A percentile compares a stretch with the other conserved stretches of the same genome.
Conservation (phyloP, 2,888 invertebrate genomes). For the Rhopalosiphum nymphaeae region DNA sequence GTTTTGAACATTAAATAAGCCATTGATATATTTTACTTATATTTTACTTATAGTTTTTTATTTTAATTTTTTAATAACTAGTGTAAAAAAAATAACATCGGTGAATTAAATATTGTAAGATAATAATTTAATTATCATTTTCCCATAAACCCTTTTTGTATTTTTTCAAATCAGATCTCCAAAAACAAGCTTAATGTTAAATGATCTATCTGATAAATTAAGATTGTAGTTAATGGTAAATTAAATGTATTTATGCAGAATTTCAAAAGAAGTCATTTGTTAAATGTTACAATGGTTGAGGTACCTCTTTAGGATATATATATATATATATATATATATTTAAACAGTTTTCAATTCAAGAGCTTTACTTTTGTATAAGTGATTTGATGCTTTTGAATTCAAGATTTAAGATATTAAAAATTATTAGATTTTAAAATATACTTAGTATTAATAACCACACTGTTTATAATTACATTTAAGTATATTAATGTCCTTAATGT, state of each 20-base stretch:
- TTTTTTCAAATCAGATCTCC: background rate
- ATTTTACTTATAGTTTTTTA: background rate
- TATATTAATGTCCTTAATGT: background rate
- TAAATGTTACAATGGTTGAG: background rate
- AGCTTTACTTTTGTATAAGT: background rate
- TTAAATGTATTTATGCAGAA: background rate
- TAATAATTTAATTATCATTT: background rate
- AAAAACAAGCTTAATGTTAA: background rate
- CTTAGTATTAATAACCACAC: background rate
- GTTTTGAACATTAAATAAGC: background rate
- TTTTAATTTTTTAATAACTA: background rate
- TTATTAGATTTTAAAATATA: background rate
- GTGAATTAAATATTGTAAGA: background rate
- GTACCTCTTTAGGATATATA: background rate
- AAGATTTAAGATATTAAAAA: background rate
- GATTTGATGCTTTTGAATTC: background rate
- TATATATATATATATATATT: background rate
- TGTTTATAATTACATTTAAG: background rate
- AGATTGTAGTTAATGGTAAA: background rate
- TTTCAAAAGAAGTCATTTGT: background rate
- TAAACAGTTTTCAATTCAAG: background rate
- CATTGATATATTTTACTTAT: background rate
- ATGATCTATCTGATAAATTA: constrained; percentile 7
- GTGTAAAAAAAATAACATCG: background rate
- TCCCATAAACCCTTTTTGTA: background rate